These are phyloP conservation scores for Syrmaticus mikado DNA, from an alignment of 2,113 vertebrate species.

Conservation along the genomic window DNA sequence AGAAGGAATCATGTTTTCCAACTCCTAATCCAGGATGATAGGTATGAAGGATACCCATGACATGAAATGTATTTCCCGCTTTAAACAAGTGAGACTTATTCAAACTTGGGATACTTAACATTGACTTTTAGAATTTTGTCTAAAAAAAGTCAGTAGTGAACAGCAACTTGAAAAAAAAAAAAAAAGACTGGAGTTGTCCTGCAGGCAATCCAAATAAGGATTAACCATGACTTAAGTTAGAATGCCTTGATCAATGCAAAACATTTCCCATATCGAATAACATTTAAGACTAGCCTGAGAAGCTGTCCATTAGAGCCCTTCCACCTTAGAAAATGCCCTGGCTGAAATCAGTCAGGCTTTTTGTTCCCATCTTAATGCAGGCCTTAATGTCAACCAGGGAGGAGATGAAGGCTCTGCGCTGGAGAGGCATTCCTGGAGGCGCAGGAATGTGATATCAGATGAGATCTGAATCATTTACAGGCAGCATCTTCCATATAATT, in stretches of 20 bases:
- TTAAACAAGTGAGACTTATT: not conserved
- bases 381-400: rapidly evolving
- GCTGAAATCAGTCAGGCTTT: not conserved
- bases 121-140: conserved; percentile 2
- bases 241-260: not conserved
- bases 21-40: not conserved
- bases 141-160: conserved; percentile 22
- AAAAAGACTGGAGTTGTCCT: not conserved
- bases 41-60: rapidly evolving
- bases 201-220: conserved; percentile 21
- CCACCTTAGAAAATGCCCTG: rapidly evolving
- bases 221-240: not conserved
- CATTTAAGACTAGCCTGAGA: not conserved
- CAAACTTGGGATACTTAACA: conserved; percentile 17
- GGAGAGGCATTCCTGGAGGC: not conserved
- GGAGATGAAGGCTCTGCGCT: not conserved
- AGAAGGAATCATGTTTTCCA: not conserved
- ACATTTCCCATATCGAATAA: not conserved
- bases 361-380: not conserved
- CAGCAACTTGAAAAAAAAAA: conserved; percentile 21
- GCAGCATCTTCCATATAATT: not conserved
- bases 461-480: not conserved
- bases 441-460: not conserved
- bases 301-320: not conserved
- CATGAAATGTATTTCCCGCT: not conserved